Percentiles rank a stretch among this genome's conserved stretches.
phyloP scores from a whole-genome alignment of 2,113 vertebrate genomes.

The Potamarius usumacintae region DNA sequence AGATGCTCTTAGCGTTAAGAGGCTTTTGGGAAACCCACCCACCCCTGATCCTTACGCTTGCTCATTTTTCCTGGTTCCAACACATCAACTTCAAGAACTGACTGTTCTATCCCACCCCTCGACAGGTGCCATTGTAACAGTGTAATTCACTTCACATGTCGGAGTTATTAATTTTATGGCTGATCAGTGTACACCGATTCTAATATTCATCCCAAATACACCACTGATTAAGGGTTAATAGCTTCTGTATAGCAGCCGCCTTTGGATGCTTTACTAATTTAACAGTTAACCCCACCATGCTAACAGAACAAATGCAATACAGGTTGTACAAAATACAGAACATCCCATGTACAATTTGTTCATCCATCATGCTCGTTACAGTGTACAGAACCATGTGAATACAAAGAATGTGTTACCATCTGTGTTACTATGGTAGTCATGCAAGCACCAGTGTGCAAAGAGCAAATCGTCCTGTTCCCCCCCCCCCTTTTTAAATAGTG shows the following conservation, averaged over 20 bases:
- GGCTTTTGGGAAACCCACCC: no score
- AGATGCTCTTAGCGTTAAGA: no score
- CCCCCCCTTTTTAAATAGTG: background rate
- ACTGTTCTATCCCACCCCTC: no score
- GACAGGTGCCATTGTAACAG: no score
- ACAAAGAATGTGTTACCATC: background rate
- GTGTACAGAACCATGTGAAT: slow-evolving; percentile 10
- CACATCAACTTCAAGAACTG: no score
- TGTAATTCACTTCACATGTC: no score
- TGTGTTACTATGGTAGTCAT: slow-evolving; percentile 11
- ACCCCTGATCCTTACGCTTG: no score
- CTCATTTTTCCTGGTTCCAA: no score
- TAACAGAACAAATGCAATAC: slow-evolving; percentile 16
- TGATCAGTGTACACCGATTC: background rate
- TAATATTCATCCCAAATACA: background rate
- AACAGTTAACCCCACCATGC: slow-evolving; percentile 6
- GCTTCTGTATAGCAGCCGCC: background rate
- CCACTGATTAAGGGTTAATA: background rate
- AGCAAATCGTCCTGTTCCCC: slow-evolving; percentile 31
- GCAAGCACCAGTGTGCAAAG: slow-evolving; percentile 51
- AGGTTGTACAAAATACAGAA: slow-evolving; percentile 38
- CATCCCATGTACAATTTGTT: slow-evolving; percentile 37
- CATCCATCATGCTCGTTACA: background rate
- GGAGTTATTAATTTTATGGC: no score
- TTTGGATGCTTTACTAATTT: background rate